A percentile compares a stretch with the other conserved stretches of the same genome.
Evolutionary conservation across 1,140 invertebrate species (phyloP).

Genomic region (Drosophila trapezifrons): DNA sequence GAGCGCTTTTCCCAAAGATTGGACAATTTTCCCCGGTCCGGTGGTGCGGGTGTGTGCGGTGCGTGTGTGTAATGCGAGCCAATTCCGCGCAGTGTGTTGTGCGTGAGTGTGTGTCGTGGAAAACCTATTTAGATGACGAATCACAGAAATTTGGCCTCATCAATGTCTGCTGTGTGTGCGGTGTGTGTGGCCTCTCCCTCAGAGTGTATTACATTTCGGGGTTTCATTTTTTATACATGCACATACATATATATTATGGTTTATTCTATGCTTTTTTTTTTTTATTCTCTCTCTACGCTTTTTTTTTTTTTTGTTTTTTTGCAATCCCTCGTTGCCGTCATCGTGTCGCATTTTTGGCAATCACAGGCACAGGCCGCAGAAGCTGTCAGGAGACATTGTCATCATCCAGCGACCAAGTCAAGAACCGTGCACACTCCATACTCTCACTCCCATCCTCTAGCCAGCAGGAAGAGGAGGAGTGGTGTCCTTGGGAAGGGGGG

Average conservation of each 20-base stretch:
- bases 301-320: no score
- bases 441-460: background rate
- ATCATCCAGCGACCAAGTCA: constrained; percentile 65
- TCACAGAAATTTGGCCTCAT: constrained; percentile 81
- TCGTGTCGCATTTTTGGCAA: constrained; percentile 79
- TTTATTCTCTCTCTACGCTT: constrained; percentile 14
- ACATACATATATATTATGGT: constrained; percentile 24
- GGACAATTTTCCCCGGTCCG: constrained; percentile 36
- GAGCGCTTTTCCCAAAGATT: constrained; percentile 41
- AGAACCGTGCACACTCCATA: constrained; percentile 9
- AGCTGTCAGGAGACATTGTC: constrained; percentile 79
- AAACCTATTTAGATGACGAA: constrained; percentile 81
- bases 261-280: background rate
- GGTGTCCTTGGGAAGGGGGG: background rate
- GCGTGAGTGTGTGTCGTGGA: constrained; percentile 27
- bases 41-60: constrained; percentile 12
- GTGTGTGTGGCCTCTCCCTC: constrained; percentile 6
- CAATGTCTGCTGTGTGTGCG: constrained; percentile 61
- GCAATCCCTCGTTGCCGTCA: constrained; percentile 76
- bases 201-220: constrained; percentile 77
- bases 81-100: constrained; percentile 50
- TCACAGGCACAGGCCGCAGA: constrained; percentile 65
- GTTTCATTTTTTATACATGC: constrained; percentile 47
- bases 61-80: constrained; percentile 65
- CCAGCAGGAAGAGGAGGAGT: background rate